Evolutionary conservation across 2,113 vertebrate genomes (phyloP), one percentile per base, ranked within the genome.

Genomic region (Pseudorhombus dupliciocellatus): DNA sequence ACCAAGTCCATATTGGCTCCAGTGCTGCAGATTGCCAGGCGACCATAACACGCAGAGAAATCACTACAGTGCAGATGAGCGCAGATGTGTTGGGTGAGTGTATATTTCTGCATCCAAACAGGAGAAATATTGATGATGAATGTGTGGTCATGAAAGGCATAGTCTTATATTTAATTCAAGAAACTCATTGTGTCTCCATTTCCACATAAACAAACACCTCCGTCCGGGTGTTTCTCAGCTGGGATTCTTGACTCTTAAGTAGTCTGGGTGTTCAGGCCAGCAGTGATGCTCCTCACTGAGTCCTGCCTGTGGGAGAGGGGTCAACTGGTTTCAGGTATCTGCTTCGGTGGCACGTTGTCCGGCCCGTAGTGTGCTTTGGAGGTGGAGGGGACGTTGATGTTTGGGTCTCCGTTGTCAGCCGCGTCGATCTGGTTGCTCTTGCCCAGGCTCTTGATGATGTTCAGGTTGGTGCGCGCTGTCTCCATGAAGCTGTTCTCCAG

Each of bases 401-500:
- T 96, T 66, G 93, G 94, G 80, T 96, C 92, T 0, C 91, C 91
- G 21, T 92, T 93, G 71, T 90, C 87, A 66, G 89, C 69, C 0
- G 87, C 92, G 80, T 94, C 91, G 60, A 96, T 92, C 69, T 94
- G 94, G 82, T 95, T 95, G 78, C 79, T 84, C 90, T 95, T 96
- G 68, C 95, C 92, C 0, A 96, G 88, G 77, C 86, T 95, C 88
- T 96, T 96, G 51, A 96, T 95, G 82, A 96, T 92, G 51, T 60
- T 92, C 50, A 96, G 84, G 82, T 96, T 96, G 69, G 86, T 93
- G 64, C 94, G 95, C 37, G 95, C 95, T 0, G 94, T 96, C 90
- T 96, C 95, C 75, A 94, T 92, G 57, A 96, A 93, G 87, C 94
- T 92, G 31, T 94, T 96, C 81, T 96, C 94, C 61, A 96, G 92